Evolutionary conservation across 2,797 vertebrate genomes (phyloP).

Genomic region (Melanotaenia boesemani): DNA sequence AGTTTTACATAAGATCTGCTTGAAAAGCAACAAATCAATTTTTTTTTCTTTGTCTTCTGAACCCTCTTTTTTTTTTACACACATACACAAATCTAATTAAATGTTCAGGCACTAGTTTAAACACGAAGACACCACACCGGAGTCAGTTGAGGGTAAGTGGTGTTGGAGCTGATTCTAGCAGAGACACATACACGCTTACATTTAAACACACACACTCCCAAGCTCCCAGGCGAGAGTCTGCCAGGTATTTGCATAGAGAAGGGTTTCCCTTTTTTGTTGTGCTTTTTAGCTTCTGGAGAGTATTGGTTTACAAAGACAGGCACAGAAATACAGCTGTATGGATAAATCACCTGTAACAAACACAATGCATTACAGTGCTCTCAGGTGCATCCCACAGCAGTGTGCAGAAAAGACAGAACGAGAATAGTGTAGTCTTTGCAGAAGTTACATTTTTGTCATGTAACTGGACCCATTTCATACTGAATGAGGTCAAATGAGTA

Average conservation of each 20-base stretch:
- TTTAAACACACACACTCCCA: conserved; percentile 21
- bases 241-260: conserved; percentile 82
- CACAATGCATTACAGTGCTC: conserved; percentile 40
- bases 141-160: conserved; percentile 66
- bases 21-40: conserved; percentile 28
- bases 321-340: conserved; percentile 43
- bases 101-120: conserved; percentile 29
- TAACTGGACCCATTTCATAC: neutral
- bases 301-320: conserved; percentile 55
- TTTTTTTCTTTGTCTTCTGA: conserved; percentile 12
- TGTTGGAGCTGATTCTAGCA: conserved; percentile 54
- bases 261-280: conserved; percentile 73
- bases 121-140: conserved; percentile 54
- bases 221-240: conserved; percentile 65
- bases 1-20: conserved; percentile 2
- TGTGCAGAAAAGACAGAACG: conserved; percentile 2
- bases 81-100: conserved; percentile 11
- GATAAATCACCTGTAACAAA: conserved; percentile 67
- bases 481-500: neutral
- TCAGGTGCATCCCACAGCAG: conserved; percentile 30
- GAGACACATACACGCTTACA: conserved; percentile 25
- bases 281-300: conserved; percentile 71
- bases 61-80: neutral
- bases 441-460: conserved; percentile 4
- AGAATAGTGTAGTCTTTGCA: conserved; percentile 6